A percentile compares a stretch with the other conserved stretches of the same genome.
Conservation (phyloP, 1,140 invertebrate species). For the Papilio aristodemus region DNA sequence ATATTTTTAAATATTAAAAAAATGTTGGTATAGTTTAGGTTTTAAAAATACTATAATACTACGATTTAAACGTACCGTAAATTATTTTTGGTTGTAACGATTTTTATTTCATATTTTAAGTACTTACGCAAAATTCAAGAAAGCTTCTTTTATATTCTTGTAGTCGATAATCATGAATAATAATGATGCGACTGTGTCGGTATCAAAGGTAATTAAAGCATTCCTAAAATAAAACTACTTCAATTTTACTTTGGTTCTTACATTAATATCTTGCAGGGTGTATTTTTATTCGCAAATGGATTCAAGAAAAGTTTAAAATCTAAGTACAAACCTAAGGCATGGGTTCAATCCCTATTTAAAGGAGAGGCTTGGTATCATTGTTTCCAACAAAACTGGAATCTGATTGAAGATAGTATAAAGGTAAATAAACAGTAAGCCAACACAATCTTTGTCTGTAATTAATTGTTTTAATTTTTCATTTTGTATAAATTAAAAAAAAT, state of each 20-base stretch:
- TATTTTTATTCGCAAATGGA: constrained; percentile 67
- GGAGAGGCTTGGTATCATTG: constrained; percentile 61
- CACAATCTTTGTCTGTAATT: background rate
- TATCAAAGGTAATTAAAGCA: constrained; percentile 68
- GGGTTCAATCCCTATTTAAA: constrained; percentile 56
- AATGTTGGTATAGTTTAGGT: too few relatives aligned
- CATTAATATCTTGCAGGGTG: constrained; percentile 54
- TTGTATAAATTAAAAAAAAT: too few relatives aligned
- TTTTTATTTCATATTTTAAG: background rate
- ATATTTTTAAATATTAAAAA: too few relatives aligned
- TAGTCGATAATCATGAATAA: constrained; percentile 50
- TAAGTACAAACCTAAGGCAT: constrained; percentile 48
- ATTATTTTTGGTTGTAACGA: too few relatives aligned
- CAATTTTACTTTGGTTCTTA: background rate
- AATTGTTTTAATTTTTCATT: too few relatives aligned
- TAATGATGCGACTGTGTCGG: constrained; percentile 58
- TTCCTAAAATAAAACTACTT: too few relatives aligned
- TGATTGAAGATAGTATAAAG: constrained; percentile 57
- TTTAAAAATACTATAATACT: too few relatives aligned
- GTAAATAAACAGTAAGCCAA: constrained; percentile 40
- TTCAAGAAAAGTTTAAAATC: constrained; percentile 53
- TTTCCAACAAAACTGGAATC: constrained; percentile 61
- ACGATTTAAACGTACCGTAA: too few relatives aligned
- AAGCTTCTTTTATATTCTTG: background rate
- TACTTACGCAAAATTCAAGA: background rate